phyloP scores from a whole-genome alignment of 2,113 vertebrate genomes.

The Aldabrachelys gigantea region DNA sequence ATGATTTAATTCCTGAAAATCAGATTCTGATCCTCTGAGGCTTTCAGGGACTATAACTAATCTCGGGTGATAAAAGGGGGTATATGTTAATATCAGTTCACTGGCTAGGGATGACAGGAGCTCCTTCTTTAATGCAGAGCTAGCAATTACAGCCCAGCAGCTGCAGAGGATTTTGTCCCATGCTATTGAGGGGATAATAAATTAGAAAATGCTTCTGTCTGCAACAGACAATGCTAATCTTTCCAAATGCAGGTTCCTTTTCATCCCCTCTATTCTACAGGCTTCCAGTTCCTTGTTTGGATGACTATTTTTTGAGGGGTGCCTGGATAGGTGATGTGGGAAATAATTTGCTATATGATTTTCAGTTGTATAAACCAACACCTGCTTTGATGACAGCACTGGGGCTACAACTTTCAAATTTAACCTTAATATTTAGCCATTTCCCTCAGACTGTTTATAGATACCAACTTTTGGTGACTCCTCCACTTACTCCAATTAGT shows the following conservation, averaged over 20 bases:
- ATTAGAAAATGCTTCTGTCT: not conserved
- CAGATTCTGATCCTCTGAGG: not conserved
- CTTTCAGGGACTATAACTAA: not conserved
- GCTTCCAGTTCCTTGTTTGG: not conserved
- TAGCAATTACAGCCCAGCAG: not conserved
- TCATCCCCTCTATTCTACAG: not conserved
- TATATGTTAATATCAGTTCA: not conserved
- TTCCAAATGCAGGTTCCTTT: not conserved
- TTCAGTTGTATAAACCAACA: not conserved
- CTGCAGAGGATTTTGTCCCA: not conserved
- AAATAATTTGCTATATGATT: not conserved
- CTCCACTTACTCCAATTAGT: constrained; percentile 2
- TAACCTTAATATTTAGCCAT: not conserved
- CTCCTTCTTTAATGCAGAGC: not conserved
- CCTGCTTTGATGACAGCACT: not conserved
- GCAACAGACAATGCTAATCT: not conserved
- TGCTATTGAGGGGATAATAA: not conserved
- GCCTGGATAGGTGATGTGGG: not conserved
- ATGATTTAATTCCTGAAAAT: not conserved
- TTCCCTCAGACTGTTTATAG: constrained; percentile 19
- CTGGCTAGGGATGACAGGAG: constrained; percentile 17
- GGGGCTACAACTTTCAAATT: not conserved
- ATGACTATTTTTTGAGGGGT: not conserved
- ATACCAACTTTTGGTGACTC: not conserved
- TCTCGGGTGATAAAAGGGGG: not conserved